Evolutionary conservation across 2,113 vertebrate species (phyloP).

Genomic region (Lasiurus borealis): DNA sequence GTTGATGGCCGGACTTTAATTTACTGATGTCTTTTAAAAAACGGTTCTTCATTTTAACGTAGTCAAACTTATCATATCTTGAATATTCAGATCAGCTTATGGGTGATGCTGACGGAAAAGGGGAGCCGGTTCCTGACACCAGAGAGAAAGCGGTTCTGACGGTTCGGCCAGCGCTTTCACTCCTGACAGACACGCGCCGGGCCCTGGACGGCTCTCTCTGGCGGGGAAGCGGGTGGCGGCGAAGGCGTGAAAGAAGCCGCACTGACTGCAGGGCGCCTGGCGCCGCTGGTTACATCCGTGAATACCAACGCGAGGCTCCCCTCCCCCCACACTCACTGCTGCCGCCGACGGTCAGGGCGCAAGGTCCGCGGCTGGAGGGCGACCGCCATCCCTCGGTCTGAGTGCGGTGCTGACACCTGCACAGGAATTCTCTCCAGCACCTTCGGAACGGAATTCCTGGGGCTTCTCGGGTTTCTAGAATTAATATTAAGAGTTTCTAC

Average conservation of each 20-base stretch:
- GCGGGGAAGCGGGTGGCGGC: neutral
- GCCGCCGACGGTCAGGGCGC: neutral
- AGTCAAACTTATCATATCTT: neutral
- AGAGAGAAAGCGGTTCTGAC: too few relatives aligned
- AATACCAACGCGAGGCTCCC: neutral
- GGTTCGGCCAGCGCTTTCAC: too few relatives aligned
- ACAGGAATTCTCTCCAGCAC: neutral
- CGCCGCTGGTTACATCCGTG: neutral
- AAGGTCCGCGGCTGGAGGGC: neutral
- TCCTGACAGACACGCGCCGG: neutral
- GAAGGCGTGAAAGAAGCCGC: too few relatives aligned
- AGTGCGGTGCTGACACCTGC: neutral
- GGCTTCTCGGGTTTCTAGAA: neutral
- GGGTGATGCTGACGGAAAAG: neutral
- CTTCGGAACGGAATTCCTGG: neutral
- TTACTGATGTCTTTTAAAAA: neutral
- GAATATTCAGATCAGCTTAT: neutral
- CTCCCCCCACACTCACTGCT: fast-evolving
- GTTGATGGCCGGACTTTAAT: neutral
- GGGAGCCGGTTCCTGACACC: neutral
- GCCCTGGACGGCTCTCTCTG: neutral
- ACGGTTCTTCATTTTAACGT: neutral
- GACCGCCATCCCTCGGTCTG: neutral
- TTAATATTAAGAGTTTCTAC: neutral
- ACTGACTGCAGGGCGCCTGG: neutral